A percentile compares a stretch with the other conserved stretches of the same genome.
Evolutionary conservation across 92 coral and sea anemone genomes (phyloP).

Genomic region (Porites cylindrica): DNA sequence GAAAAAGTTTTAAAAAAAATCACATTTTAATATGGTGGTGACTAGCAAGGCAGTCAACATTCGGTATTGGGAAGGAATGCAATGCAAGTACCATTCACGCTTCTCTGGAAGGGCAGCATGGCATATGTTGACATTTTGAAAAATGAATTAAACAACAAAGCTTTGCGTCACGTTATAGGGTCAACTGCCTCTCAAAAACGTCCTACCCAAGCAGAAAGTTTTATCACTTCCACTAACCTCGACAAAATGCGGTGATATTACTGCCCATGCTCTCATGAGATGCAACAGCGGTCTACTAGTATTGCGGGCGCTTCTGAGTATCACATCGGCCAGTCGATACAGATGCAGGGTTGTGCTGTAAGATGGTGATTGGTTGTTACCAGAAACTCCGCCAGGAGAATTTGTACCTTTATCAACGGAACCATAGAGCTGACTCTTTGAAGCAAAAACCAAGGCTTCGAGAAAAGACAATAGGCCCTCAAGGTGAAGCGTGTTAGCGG

Average conservation of each 20-base stretch:
- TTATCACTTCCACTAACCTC: conserved; percentile 52
- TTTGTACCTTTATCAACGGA: conserved; percentile 50
- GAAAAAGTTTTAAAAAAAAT: too few species aligned
- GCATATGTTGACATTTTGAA: too few species aligned
- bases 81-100: too few species aligned
- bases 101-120: too few species aligned
- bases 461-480: conserved; percentile 80
- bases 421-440: conserved; percentile 87
- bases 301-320: conserved; percentile 98
- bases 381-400: conserved; percentile 51
- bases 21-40: too few species aligned
- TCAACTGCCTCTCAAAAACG: too few species aligned
- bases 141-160: too few species aligned
- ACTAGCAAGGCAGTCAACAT: too few species aligned
- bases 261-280: conserved; percentile 96
- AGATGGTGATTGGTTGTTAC: conserved; percentile 67
- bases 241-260: conserved; percentile 92
- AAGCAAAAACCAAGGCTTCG: conserved; percentile 84
- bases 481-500: conserved; percentile 90
- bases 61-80: too few species aligned
- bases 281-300: conserved; percentile 96
- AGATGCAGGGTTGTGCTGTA: conserved; percentile 83
- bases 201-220: not conserved
- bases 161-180: too few species aligned
- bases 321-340: conserved; percentile 96